phyloP scores from a whole-genome alignment of 53 echinoderm and acorn worm species.

The Echinarachnius parma region DNA sequence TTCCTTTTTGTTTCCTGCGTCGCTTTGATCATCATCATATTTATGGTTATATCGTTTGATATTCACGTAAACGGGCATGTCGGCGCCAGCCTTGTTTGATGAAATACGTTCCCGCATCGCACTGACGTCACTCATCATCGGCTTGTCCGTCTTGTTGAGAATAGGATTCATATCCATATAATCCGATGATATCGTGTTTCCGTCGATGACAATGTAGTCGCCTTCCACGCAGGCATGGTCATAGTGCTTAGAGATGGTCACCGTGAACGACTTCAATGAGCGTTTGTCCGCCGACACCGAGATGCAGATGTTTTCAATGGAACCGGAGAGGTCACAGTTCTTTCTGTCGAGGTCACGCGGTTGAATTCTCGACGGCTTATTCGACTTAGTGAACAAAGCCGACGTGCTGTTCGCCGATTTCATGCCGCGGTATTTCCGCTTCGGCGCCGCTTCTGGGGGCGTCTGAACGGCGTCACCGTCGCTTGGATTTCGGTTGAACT shows the following conservation, averaged over 20 bases:
- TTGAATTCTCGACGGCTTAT: slow-evolving; percentile 7
- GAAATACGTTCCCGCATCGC: too few relatives aligned
- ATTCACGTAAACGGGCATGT: too few relatives aligned
- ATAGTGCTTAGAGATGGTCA: slow-evolving; percentile 13
- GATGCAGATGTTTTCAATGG: slow-evolving; percentile 31
- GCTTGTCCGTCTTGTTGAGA: too few relatives aligned
- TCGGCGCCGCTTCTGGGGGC: neutral
- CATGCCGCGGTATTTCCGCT: slow-evolving; percentile 19
- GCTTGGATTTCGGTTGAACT: too few relatives aligned
- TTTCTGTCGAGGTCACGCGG: neutral
- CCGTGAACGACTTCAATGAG: slow-evolving; percentile 22
- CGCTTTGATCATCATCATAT: too few relatives aligned
- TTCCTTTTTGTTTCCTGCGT: too few relatives aligned
- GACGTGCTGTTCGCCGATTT: slow-evolving; percentile 29
- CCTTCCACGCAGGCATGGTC: slow-evolving; percentile 25
- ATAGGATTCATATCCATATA: slow-evolving; percentile 35
- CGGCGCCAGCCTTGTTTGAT: too few relatives aligned
- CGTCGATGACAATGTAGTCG: neutral
- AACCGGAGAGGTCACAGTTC: slow-evolving; percentile 27
- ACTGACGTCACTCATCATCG: too few relatives aligned
- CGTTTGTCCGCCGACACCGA: neutral
- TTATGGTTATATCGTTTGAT: too few relatives aligned
- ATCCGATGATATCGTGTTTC: slow-evolving; percentile 6
- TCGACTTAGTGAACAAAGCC: slow-evolving; percentile 5
- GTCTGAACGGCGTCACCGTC: too few relatives aligned